Percentiles rank a stretch among this genome's conserved stretches.
Conservation (phyloP, 2,888 invertebrate species). For the Torymus auratus region DNA sequence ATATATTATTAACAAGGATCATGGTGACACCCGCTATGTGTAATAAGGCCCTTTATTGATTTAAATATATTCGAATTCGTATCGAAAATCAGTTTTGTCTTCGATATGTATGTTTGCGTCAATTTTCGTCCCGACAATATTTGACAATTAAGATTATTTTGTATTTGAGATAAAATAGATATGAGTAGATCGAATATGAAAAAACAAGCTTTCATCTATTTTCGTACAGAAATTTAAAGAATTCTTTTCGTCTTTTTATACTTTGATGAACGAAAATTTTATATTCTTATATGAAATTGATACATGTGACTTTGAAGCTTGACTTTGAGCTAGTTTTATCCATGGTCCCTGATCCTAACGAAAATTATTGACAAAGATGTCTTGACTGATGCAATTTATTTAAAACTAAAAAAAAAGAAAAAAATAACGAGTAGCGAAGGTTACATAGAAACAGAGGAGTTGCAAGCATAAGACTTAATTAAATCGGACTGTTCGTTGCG, state of each 20-base stretch:
- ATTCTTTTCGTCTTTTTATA: no score
- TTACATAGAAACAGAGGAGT: constrained; percentile 20
- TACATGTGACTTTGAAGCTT: constrained; percentile 67
- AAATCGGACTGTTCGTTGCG: constrained; percentile 34
- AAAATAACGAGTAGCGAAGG: neutral
- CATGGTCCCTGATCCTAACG: constrained; percentile 73
- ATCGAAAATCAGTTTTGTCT: no score
- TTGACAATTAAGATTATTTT: no score
- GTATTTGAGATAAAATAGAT: no score
- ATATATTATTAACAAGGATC: constrained; percentile 57
- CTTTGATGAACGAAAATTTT: neutral
- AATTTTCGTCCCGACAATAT: no score
- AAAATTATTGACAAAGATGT: constrained; percentile 63
- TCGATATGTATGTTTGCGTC: no score
- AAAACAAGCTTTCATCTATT: no score
- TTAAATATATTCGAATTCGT: no score
- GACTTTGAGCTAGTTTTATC: constrained; percentile 72
- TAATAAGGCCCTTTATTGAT: neutral
- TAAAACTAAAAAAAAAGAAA: neutral
- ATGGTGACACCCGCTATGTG: constrained; percentile 21
- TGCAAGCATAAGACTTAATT: constrained; percentile 42
- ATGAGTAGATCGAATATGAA: no score
- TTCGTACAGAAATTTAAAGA: no score
- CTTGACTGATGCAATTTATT: constrained; percentile 48
- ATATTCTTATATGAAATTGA: constrained; percentile 2